Conservation (phyloP, 2,888 invertebrate genomes). For the Aromia moschata region DNA sequence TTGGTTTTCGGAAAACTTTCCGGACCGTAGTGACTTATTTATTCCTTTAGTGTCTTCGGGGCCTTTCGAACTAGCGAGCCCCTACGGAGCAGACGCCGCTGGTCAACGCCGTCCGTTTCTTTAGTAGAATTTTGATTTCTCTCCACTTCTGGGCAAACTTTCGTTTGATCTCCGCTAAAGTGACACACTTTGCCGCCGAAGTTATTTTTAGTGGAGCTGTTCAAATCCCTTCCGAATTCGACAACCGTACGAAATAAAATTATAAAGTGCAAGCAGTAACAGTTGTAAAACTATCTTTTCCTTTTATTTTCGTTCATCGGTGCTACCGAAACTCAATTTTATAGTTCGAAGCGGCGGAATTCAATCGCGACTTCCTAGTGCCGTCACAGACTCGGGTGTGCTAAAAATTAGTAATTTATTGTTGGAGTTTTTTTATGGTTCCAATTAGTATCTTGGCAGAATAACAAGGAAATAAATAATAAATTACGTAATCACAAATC, state of each 20-base stretch:
- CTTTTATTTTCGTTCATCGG: conserved; percentile 35
- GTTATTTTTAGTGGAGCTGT: conserved; percentile 34
- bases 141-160: conserved; percentile 26
- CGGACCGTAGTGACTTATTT: too few relatives aligned
- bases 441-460: too few relatives aligned
- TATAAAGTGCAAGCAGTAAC: conserved; percentile 47
- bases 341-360: conserved; percentile 35
- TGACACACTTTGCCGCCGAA: conserved; percentile 35
- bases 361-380: conserved; percentile 38
- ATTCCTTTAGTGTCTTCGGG: too few relatives aligned
- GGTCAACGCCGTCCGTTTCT: conserved; percentile 33
- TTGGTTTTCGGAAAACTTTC: too few relatives aligned
- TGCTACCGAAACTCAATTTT: conserved; percentile 40
- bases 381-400: conserved; percentile 28
- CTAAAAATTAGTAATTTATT: conserved; percentile 7
- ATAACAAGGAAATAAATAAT: too few relatives aligned
- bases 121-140: conserved; percentile 39
- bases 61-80: too few relatives aligned
- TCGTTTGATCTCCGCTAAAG: conserved; percentile 42
- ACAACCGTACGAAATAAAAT: conserved; percentile 46
- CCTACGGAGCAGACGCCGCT: too few relatives aligned
- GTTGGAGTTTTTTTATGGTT: too few relatives aligned
- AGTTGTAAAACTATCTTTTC: conserved; percentile 42
- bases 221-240: conserved; percentile 39
- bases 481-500: too few relatives aligned